These are phyloP conservation scores for Lipophrys pholis DNA, from an alignment of 2,113 vertebrate genomes.

Conservation along the genomic window DNA sequence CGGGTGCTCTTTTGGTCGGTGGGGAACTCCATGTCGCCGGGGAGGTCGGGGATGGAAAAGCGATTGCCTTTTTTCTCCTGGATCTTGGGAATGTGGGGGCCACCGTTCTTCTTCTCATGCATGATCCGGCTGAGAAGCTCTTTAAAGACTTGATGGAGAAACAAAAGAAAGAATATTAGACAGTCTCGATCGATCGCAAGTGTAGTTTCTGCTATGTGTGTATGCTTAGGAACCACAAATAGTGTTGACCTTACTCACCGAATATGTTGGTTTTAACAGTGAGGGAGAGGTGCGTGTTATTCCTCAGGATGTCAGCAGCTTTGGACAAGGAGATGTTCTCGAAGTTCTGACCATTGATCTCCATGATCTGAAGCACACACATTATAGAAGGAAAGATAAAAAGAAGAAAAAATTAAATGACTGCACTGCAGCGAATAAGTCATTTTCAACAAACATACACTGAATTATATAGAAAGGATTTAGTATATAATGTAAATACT, in stretches of 20 bases:
- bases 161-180: neutral
- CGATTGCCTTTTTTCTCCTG: constrained; percentile 97
- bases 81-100: constrained; percentile 96
- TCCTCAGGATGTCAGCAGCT: constrained; percentile 98
- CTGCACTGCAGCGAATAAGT: neutral
- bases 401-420: no score
- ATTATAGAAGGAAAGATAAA: no score
- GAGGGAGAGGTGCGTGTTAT: constrained; percentile 99
- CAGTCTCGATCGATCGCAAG: no score
- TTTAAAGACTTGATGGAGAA: constrained; percentile 89
- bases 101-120: constrained; percentile 95
- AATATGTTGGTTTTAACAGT: constrained; percentile 99
- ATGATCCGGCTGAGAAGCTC: constrained; percentile 93
- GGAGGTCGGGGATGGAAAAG: constrained; percentile 97
- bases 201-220: no score
- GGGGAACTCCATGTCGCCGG: constrained; percentile 96
- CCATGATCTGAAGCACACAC: constrained; percentile 88
- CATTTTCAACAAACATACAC: no score
- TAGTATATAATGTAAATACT: no score
- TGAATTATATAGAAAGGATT: no score
- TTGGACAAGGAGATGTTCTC: constrained; percentile 97
- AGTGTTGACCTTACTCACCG: constrained; percentile 80
- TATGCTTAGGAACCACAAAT: neutral
- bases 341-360: constrained; percentile 99
- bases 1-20: constrained; percentile 96